Evolutionary conservation across 2,888 invertebrate genomes (phyloP), one percentile per base, ranked within the genome.

Genomic region (Geophilus truncorum): DNA sequence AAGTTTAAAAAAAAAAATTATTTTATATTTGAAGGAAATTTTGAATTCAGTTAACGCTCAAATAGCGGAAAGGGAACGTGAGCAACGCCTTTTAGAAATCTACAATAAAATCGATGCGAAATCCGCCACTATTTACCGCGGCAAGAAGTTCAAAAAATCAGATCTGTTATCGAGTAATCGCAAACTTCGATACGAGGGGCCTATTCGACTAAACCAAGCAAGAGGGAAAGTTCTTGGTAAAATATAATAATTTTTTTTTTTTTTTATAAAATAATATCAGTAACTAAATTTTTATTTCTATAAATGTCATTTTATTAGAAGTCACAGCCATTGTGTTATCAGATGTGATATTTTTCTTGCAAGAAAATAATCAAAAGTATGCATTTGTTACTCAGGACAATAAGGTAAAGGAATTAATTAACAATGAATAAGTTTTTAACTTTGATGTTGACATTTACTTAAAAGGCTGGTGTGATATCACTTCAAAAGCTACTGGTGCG

Each of bases 31-130:
- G 0, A 84, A 91, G 91, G 94, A 94, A 84, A 93, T 98, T 83
- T 89, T 97, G 83, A 93, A 94, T 0, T 94, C 94, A 87, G 96
- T 98, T 0, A 94, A 98, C 87, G 93, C 94, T 34, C 93, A 96
- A 86, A 97, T 98, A 32, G 97, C 95, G 0, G 94, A 95, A 80
- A 95, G 95, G 84, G 96, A 97, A 86, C 91, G 94, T 81, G 93
- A 95, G 84, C 94, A 95, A 86, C 89, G 96, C 15, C 94, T 97
- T 85, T 87, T 95, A 83, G 96, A 97, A 87, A 96, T 98, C 83
- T 97, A 95, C 88, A 93, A 94, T 86, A 89, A 93, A 83, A 94
- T 98, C 84, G 98, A 98, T 87, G 93, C 95, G 4, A 96, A 97
- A 87, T 96, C 97, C 0, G 95, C 93, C 85, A 93, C 94, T 0